Conservation (phyloP, 2,888 invertebrate genomes). For the Acanthosoma haemorrhoidale region DNA sequence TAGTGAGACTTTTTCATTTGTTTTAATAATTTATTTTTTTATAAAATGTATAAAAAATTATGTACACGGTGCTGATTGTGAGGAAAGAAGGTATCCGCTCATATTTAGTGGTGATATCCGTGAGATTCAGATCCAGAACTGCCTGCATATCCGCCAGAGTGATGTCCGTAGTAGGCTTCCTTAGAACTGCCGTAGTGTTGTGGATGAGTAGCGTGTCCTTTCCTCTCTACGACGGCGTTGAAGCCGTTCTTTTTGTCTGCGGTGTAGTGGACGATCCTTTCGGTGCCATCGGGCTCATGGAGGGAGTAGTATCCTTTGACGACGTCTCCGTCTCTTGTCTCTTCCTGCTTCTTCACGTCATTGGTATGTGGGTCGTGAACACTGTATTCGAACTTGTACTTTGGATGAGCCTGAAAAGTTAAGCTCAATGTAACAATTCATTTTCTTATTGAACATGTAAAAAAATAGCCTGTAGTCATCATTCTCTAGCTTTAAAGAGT, state of each 20-base stretch:
- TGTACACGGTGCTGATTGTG: too few species aligned
- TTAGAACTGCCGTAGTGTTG: constrained; percentile 30
- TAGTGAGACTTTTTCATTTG: too few species aligned
- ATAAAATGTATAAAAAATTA: too few species aligned
- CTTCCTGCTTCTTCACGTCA: constrained; percentile 39
- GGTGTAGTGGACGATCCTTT: constrained; percentile 33
- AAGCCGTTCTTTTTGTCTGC: constrained; percentile 33
- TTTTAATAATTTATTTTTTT: too few species aligned
- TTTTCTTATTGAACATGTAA: neutral
- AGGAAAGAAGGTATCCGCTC: too few species aligned
- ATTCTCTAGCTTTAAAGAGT: too few species aligned
- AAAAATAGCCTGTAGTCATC: too few species aligned
- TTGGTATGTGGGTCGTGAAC: constrained; percentile 39
- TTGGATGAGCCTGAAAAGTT: constrained; percentile 34
- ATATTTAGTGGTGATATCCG: too few species aligned
- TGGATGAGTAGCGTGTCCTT: constrained; percentile 31
- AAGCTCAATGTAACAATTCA: neutral
- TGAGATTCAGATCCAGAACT: neutral
- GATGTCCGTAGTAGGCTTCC: constrained; percentile 13
- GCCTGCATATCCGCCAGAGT: neutral
- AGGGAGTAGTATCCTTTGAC: constrained; percentile 38
- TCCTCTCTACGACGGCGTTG: constrained; percentile 33
- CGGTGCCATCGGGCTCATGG: constrained; percentile 31
- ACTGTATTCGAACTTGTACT: constrained; percentile 39
- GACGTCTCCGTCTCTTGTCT: constrained; percentile 37